These are phyloP conservation scores for Urocyon cinereoargenteus DNA, from an alignment of 2,797 vertebrate genomes.

Conservation along the genomic window DNA sequence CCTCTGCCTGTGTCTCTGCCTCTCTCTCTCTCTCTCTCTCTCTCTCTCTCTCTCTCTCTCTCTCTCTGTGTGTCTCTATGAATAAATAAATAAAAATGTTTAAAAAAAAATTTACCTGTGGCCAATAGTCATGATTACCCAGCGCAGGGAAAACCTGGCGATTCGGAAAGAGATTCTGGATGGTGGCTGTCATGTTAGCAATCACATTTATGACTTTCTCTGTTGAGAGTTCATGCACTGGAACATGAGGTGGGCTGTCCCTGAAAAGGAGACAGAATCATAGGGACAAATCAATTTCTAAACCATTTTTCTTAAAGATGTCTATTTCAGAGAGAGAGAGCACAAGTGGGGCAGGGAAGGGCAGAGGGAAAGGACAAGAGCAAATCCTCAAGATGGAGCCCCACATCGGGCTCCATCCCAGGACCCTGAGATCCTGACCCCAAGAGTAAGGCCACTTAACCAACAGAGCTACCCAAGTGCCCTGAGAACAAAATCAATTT, in stretches of 20 bases:
- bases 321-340: background rate
- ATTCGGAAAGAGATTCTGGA: slow-evolving; percentile 92
- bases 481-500: background rate
- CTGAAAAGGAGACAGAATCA: slow-evolving; percentile 85
- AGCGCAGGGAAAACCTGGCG: slow-evolving; percentile 94
- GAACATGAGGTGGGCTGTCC: slow-evolving; percentile 97
- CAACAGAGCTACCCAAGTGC: background rate
- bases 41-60: rapidly evolving
- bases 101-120: slow-evolving; percentile 90
- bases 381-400: background rate
- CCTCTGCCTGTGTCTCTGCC: too few relatives aligned
- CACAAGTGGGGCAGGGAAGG: background rate
- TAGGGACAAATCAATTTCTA: slow-evolving; percentile 6
- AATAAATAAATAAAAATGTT: too few relatives aligned
- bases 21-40: rapidly evolving
- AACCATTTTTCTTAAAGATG: background rate
- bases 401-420: background rate
- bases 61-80: too few relatives aligned
- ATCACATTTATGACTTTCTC: slow-evolving; percentile 94
- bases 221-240: slow-evolving; percentile 92
- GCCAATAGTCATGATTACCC: slow-evolving; percentile 99
- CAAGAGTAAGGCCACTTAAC: background rate
- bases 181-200: slow-evolving; percentile 94
- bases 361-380: background rate
- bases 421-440: background rate